Percentiles rank a stretch among this genome's conserved stretches.
Evolutionary conservation across 2,888 invertebrate genomes (phyloP).

Genomic region (Apamea epomidion): DNA sequence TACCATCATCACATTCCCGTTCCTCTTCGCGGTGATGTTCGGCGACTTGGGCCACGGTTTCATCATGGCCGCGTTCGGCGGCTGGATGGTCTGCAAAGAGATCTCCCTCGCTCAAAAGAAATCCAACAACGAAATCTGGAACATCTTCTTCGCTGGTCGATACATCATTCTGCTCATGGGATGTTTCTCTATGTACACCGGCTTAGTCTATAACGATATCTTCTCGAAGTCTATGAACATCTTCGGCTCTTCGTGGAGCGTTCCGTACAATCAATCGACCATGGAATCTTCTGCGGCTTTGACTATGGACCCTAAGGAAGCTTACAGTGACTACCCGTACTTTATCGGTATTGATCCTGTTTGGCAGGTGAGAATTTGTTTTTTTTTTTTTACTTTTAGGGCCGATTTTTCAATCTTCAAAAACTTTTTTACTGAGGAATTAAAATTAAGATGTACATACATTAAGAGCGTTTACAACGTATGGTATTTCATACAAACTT

Average conservation of each 20-base stretch:
- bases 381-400: background rate
- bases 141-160: conserved; percentile 99
- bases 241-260: conserved; percentile 96
- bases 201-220: conserved; percentile 98
- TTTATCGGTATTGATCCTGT: conserved; percentile 96
- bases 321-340: conserved; percentile 93
- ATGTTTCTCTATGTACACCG: conserved; percentile 99
- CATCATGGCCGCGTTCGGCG: conserved; percentile 95
- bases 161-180: conserved; percentile 99
- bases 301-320: conserved; percentile 92
- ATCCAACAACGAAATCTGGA: conserved; percentile 97
- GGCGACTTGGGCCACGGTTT: conserved; percentile 98
- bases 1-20: conserved; percentile 98
- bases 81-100: conserved; percentile 95
- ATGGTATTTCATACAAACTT: no score
- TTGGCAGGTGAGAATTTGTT: conserved; percentile 91
- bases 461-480: no score
- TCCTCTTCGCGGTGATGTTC: conserved; percentile 99
- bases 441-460: background rate
- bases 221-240: conserved; percentile 99
- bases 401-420: background rate
- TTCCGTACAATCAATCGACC: conserved; percentile 90
- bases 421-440: background rate
- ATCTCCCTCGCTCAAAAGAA: conserved; percentile 93
- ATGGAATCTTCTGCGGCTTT: conserved; percentile 86